Evolutionary conservation across 2,888 invertebrate species (phyloP).

Genomic region (Leucophenga maculata): DNA sequence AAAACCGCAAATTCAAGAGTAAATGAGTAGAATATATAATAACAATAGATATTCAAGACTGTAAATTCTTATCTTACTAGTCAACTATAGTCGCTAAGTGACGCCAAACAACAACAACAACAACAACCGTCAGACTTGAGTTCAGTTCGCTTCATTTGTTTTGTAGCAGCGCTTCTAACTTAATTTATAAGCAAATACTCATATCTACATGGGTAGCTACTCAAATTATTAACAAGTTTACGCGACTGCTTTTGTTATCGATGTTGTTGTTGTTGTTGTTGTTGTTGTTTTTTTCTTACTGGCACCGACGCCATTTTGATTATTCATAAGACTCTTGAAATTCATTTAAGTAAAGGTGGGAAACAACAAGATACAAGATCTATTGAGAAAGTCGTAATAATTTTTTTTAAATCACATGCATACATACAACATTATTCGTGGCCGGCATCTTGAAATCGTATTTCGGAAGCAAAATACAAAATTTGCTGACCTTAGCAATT

Average conservation of each 20-base stretch:
- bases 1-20: too few species aligned
- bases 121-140: too few species aligned
- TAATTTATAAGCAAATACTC: too few species aligned
- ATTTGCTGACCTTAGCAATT: slow-evolving; percentile 18
- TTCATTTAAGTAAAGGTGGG: neutral
- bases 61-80: too few species aligned
- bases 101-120: too few species aligned
- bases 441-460: neutral
- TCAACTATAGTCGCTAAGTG: too few species aligned
- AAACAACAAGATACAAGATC: neutral
- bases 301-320: slow-evolving; percentile 12
- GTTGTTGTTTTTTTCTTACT: neutral
- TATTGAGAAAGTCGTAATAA: slow-evolving; percentile 11
- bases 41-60: neutral
- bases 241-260: neutral
- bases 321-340: slow-evolving; percentile 14
- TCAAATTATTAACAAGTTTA: neutral
- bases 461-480: slow-evolving; percentile 17
- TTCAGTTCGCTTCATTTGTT: too few species aligned
- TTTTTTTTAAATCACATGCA: slow-evolving; percentile 13
- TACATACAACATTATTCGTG: neutral
- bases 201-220: too few species aligned
- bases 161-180: too few species aligned
- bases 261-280: neutral
- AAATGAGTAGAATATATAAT: neutral